Evolutionary conservation across 2,797 vertebrate genomes (phyloP), one percentile per base, ranked within the genome.

Genomic region (Oophaga sylvatica): DNA sequence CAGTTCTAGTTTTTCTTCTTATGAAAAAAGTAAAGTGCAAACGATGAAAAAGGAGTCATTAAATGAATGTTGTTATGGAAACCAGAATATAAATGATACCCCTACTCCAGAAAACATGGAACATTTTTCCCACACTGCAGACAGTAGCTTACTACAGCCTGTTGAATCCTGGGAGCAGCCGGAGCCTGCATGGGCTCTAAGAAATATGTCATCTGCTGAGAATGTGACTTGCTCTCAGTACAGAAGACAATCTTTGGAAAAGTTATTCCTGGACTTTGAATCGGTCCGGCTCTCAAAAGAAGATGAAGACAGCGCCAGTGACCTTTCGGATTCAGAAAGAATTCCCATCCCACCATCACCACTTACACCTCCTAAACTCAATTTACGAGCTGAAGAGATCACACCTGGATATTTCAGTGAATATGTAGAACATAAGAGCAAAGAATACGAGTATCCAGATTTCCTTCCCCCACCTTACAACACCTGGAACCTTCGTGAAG

Each of bases 391-490:
- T 0, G 98, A 99, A 90, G 94, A 97, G 84, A 95, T 97, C 0
- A 91, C 95, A 41, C 92, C 93, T 0, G 90, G 92, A 0, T 93
- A 92, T 73, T 88, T 93, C 20, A 91, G 91, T 2, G 84, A 91
- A 1, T 73, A 84, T 13, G 90, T 95, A n/a, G 90, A 87, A 0
- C 91, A 56, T 1, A 90, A 91, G 56, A 92, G 81, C n/a, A 68
- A 89, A n/a, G 90, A 87, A 0, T 94, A 94, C 85, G 89, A 90
- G 70, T 99, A 97, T 88, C 96, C 96, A 0, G 97, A 99, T 86
- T 97, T 97, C 90, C 96, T 99, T 3, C 98, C 97, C 0, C 95
- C 96, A 0, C 97, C 97, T 0, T 99, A 97, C 83, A 96, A 95
- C 90, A 95, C 96, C 0, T 99, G 98, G 97, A 96, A 95, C 92